Evolutionary conservation across 2,113 vertebrate genomes (phyloP).

Genomic region (Actinemys pallida): DNA sequence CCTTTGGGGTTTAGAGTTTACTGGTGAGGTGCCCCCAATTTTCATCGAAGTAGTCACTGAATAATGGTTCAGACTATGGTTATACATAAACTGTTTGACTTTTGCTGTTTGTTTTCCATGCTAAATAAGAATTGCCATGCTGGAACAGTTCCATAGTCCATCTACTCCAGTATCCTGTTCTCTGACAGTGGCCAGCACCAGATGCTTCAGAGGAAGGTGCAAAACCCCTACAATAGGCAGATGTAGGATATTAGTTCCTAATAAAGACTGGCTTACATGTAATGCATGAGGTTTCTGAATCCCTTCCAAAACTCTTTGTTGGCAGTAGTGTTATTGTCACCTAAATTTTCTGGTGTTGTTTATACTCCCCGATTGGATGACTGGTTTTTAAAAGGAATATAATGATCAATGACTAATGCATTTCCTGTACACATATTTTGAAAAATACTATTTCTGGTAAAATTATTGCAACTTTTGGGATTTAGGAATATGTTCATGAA

Average conservation of each 20-base stretch:
- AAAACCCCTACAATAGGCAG: background rate
- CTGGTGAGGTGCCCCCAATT: background rate
- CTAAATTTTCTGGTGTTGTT: background rate
- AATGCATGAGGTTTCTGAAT: background rate
- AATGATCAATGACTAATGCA: background rate
- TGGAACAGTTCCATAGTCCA: background rate
- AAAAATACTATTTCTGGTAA: background rate
- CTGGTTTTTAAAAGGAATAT: background rate
- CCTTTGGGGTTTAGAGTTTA: background rate
- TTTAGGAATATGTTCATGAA: background rate
- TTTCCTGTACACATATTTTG: background rate
- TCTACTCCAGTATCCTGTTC: accelerated
- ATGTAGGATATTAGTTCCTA: background rate
- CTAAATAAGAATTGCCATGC: background rate
- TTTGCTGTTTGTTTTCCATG: background rate
- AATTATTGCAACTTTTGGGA: background rate
- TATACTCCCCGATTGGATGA: background rate
- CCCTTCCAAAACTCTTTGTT: background rate
- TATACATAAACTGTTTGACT: background rate
- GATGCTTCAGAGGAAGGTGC: background rate
- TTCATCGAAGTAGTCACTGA: too few relatives aligned
- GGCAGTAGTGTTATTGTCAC: background rate
- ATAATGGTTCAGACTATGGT: background rate
- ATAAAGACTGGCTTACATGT: background rate
- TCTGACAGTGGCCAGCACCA: background rate